Percentiles rank a stretch among this genome's conserved stretches.
Conservation (phyloP, 2,888 invertebrate genomes). For the Lasius platythorax region DNA sequence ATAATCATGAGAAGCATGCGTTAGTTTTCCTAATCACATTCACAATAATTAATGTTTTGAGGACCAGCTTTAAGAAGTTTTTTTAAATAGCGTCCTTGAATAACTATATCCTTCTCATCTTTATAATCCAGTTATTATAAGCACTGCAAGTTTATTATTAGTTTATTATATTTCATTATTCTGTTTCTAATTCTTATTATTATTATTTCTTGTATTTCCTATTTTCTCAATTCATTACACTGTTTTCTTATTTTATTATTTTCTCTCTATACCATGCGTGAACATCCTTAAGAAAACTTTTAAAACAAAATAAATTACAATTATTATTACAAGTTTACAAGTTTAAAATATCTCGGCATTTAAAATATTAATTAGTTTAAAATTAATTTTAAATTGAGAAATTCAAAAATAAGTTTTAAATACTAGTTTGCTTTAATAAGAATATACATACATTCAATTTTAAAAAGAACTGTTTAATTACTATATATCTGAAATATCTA, state of each 20-base stretch:
- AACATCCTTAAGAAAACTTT: neutral
- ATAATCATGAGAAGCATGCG: too few relatives aligned
- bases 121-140: neutral
- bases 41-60: too few relatives aligned
- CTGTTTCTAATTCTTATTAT: neutral
- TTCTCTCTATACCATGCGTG: neutral
- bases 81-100: neutral
- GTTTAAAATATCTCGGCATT: neutral
- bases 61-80: too few relatives aligned
- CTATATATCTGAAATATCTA: neutral
- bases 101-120: neutral
- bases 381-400: neutral
- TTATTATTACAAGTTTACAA: neutral
- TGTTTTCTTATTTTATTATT: neutral
- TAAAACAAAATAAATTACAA: neutral
- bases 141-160: neutral
- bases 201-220: neutral
- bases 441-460: neutral
- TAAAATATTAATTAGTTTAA: neutral
- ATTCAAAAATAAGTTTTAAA: neutral
- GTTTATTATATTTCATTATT: neutral
- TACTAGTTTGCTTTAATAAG: neutral
- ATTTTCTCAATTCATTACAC: neutral
- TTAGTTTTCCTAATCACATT: too few relatives aligned
- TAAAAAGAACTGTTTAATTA: neutral